A percentile compares a stretch with the other conserved stretches of the same genome.
These are phyloP conservation scores for Anguilla marmorata DNA, from an alignment of 2,797 vertebrate species.

Conservation along the genomic window DNA sequence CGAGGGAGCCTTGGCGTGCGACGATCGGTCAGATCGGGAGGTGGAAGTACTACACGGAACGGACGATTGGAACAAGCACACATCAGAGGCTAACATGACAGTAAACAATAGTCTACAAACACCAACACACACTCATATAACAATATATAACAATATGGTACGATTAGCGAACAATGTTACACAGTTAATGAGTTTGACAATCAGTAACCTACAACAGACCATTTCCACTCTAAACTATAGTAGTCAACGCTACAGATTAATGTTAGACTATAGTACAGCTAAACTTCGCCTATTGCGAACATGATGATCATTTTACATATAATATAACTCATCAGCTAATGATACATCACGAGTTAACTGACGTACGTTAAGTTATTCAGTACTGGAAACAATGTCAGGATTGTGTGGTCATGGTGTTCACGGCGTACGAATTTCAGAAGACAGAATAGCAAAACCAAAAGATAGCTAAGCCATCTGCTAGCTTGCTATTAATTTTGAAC, in stretches of 20 bases:
- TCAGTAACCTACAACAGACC: no score
- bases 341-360: not conserved
- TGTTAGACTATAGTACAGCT: no score
- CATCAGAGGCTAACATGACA: not conserved
- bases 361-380: not conserved
- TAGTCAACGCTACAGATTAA: no score
- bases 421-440: not conserved
- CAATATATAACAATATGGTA: not conserved
- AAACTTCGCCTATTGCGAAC: no score
- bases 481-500: not conserved
- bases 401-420: not conserved
- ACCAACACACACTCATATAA: not conserved
- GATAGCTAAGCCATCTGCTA: not conserved
- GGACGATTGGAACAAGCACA: slow-evolving; percentile 46
- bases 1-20: slow-evolving; percentile 77
- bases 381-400: not conserved
- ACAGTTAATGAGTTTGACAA: no score
- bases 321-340: not conserved
- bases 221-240: no score
- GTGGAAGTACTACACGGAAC: slow-evolving; percentile 78
- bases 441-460: not conserved
- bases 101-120: not conserved
- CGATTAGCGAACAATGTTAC: no score
- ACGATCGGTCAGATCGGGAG: slow-evolving; percentile 87
- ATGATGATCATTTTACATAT: no score